phyloP scores from a whole-genome alignment of 1,140 invertebrate species.

The Polypedilum pembai region DNA sequence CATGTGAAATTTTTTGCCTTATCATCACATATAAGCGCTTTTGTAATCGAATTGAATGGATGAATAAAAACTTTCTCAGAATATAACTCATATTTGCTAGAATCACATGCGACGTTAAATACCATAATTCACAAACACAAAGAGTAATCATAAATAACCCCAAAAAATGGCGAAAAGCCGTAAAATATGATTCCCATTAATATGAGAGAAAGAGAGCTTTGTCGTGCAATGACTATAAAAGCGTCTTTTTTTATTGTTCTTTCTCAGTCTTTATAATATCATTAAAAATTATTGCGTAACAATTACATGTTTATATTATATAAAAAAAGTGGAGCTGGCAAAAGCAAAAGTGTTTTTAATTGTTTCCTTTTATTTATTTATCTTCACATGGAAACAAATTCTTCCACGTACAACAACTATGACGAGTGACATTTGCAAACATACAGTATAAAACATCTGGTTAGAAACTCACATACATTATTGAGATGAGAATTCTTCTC shows the following conservation, averaged over 20 bases:
- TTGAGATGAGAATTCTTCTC: background rate
- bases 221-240: background rate
- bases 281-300: slow-evolving; percentile 7
- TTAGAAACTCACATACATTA: background rate
- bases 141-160: too few relatives aligned
- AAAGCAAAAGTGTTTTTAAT: background rate
- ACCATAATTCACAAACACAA: too few relatives aligned
- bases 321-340: background rate
- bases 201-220: background rate
- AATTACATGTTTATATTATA: background rate
- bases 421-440: background rate
- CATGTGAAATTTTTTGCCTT: too few relatives aligned
- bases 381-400: background rate
- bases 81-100: too few relatives aligned
- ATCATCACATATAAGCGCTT: too few relatives aligned
- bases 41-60: too few relatives aligned
- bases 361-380: background rate
- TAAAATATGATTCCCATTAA: slow-evolving; percentile 7
- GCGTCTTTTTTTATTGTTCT: background rate
- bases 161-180: too few relatives aligned
- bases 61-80: too few relatives aligned
- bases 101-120: too few relatives aligned
- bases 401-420: background rate
- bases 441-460: background rate
- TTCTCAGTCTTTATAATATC: background rate